Evolutionary conservation across 2,113 vertebrate species (phyloP).

Genomic region (Odobenus rosmarus): DNA sequence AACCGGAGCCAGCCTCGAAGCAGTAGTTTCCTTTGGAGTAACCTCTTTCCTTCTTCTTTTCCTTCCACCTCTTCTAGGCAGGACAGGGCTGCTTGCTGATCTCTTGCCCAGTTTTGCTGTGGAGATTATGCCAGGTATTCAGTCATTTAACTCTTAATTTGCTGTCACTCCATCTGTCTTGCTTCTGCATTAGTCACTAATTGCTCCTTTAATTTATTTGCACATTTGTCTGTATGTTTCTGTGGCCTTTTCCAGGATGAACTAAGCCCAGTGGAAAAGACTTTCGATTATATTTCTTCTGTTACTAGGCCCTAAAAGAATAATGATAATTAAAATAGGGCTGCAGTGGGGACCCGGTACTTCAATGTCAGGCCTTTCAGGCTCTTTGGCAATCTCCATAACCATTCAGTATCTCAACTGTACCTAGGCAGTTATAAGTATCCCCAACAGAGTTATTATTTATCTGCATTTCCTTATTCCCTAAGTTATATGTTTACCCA

Average conservation of each 20-base stretch:
- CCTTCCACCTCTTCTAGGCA: slow-evolving; percentile 94
- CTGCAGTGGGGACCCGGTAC: background rate
- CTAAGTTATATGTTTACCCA: background rate
- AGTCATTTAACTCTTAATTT: slow-evolving; percentile 81
- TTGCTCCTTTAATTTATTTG: slow-evolving; percentile 13
- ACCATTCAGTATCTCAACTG: background rate
- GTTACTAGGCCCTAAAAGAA: background rate
- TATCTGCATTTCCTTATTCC: background rate
- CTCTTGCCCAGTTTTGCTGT: slow-evolving; percentile 99
- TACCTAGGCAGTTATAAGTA: background rate
- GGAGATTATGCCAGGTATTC: slow-evolving; percentile 99
- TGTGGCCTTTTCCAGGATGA: slow-evolving; percentile 64
- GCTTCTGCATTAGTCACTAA: slow-evolving; percentile 69
- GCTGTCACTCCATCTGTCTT: slow-evolving; percentile 78
- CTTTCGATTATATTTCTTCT: slow-evolving; percentile 8
- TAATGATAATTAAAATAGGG: background rate
- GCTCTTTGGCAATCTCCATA: background rate
- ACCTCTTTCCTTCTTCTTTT: slow-evolving; percentile 86
- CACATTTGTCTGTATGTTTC: background rate
- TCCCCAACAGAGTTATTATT: background rate
- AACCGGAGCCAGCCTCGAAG: slow-evolving; percentile 49
- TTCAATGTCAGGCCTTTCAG: background rate
- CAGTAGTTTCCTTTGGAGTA: slow-evolving; percentile 84
- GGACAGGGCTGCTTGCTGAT: slow-evolving; percentile 97
- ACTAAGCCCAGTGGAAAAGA: background rate